Conservation (phyloP, 2,888 invertebrate genomes). For the Alitta virens region DNA sequence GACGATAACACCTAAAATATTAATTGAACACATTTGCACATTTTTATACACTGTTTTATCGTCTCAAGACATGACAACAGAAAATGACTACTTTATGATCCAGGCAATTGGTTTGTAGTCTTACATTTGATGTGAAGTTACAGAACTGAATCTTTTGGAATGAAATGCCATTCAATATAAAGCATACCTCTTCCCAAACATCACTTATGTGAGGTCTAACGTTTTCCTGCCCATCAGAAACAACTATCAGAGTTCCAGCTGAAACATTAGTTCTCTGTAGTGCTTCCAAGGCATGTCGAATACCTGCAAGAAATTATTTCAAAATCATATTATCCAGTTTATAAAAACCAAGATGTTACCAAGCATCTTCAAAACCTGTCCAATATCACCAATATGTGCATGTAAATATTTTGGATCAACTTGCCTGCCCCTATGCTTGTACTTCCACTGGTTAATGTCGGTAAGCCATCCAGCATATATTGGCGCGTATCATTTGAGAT, state of each 20-base stretch:
- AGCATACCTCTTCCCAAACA: constrained; percentile 12
- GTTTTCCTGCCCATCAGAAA: constrained; percentile 20
- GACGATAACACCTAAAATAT: constrained; percentile 24
- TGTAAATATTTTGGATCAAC: neutral
- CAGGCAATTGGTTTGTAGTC: no score
- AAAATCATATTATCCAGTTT: no score
- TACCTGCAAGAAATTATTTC: constrained; percentile 4
- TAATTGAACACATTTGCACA: no score
- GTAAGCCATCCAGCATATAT: constrained; percentile 27
- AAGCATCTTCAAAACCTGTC: no score
- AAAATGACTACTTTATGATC: no score
- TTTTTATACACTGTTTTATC: no score
- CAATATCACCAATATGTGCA: no score
- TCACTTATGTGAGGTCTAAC: constrained; percentile 7
- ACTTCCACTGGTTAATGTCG: constrained; percentile 28
- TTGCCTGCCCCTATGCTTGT: constrained; percentile 34
- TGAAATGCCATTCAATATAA: neutral
- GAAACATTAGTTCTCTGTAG: neutral
- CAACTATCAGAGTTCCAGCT: constrained; percentile 15
- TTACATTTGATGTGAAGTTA: no score
- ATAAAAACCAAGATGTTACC: no score
- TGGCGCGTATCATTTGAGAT: constrained; percentile 26
- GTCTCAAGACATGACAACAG: no score
- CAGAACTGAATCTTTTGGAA: no score
- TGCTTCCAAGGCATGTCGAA: constrained; percentile 1